These are phyloP conservation scores for Theristicus caerulescens DNA, from an alignment of 2,113 vertebrate genomes.

Conservation along the genomic window DNA sequence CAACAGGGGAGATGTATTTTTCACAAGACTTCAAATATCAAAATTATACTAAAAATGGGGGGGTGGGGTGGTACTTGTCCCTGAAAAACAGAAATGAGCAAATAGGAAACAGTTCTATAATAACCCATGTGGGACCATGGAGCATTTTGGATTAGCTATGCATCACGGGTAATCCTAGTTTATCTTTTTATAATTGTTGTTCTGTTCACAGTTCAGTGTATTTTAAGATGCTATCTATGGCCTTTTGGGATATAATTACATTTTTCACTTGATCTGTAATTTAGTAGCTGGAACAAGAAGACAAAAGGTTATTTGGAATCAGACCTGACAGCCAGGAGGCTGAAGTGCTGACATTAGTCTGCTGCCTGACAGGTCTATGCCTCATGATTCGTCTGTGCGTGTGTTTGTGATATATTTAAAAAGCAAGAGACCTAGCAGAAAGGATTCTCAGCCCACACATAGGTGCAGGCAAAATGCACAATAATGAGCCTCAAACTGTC, in stretches of 20 bases:
- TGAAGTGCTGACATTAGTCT: constrained; percentile 26
- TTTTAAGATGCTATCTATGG: constrained; percentile 48
- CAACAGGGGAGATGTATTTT: background rate
- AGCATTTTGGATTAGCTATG: constrained; percentile 24
- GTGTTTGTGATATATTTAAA: background rate
- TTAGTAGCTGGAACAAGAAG: constrained; percentile 56
- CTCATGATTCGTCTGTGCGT: background rate
- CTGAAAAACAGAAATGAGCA: background rate
- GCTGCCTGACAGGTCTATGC: background rate
- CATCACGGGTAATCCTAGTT: background rate
- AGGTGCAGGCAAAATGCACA: background rate
- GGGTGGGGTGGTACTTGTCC: background rate
- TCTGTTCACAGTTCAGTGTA: background rate
- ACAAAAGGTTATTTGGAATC: constrained; percentile 46
- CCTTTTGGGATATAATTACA: constrained; percentile 57
- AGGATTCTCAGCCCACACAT: background rate
- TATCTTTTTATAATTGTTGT: constrained; percentile 37
- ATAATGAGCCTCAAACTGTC: background rate
- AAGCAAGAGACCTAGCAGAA: background rate
- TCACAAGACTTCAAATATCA: background rate
- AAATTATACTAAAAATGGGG: background rate
- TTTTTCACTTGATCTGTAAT: constrained; percentile 64
- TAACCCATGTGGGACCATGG: background rate
- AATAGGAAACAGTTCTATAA: background rate
- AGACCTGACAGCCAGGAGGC: constrained; percentile 41